Base-by-base conservation (phyloP, 2,113 vertebrate species). In the Misgurnus mizolepis region DNA sequence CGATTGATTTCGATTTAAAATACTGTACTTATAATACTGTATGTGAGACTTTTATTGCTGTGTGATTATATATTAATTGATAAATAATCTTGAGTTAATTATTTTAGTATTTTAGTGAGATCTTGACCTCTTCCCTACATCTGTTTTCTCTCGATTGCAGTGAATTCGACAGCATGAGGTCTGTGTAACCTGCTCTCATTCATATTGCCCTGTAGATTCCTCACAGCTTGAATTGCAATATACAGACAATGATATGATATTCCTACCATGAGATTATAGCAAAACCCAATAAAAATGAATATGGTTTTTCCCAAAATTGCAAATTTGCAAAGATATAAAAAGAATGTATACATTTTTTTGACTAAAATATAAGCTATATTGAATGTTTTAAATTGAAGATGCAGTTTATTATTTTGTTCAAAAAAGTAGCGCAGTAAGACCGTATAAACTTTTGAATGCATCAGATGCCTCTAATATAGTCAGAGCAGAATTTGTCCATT, bases 121-220 rank as follows among this genome's bases (percentile, higher is more conserved):
- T 55, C 12, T 70, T 70, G 14, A 70, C 49, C 49, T 70, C 55
- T 55, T 70, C 47, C 7, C 34, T 15, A 55, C 68, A 70, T 55
- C 68, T 70, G 49, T 70, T 55, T 55, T 34, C 15, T 55, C 14
- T 47, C 5, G 27, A 1, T 27, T n/a, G 14, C 18, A 15, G 11
- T 68, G 45, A 27, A 18, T 68, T 50, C 3, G 4, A 45, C 68
- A 17, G 68, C 68, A 70, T 53, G 68, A 17, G 68, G 14, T 53
- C 49, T 9, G 22, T 50, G 14, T 53, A 70, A 70, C 34, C 67
- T 39, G 27, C 68, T 34, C 53, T 58, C 39, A 72, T 41, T 58
- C 43, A n/a, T 41, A 43, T 70, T 71, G 49, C 55, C 17, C 49
- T n/a, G 14, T 50, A 55, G 49, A 56, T 71, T 55, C 27, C 17